phyloP scores from a whole-genome alignment of 2,797 vertebrate genomes.

The Acropternis orthonyx region DNA sequence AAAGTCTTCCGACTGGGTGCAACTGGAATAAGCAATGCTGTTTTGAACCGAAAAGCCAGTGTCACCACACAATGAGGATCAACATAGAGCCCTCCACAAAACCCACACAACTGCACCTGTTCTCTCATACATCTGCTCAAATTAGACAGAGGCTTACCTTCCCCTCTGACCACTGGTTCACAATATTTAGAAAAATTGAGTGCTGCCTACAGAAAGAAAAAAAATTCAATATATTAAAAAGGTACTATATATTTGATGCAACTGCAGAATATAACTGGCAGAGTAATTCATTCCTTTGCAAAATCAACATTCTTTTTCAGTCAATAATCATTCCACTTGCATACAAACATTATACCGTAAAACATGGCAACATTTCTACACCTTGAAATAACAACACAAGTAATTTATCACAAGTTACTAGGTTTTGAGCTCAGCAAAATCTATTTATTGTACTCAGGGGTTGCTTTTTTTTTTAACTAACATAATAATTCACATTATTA shows the following conservation, averaged over 20 bases:
- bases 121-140: not conserved
- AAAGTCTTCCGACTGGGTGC: not conserved
- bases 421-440: not conserved
- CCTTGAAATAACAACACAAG: not conserved
- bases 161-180: slow-evolving; percentile 89
- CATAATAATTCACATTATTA: not conserved
- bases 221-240: not conserved
- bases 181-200: slow-evolving; percentile 96
- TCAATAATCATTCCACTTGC: not conserved
- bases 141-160: slow-evolving; percentile 80
- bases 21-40: not conserved
- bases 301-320: not conserved
- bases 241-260: not conserved
- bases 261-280: not conserved
- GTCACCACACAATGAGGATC: not conserved
- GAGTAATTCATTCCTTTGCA: not conserved
- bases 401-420: not conserved
- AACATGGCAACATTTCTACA: not conserved
- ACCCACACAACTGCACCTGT: not conserved
- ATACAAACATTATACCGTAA: not conserved
- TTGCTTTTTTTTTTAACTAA: not conserved
- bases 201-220: slow-evolving; percentile 80
- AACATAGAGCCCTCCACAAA: not conserved
- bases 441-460: not conserved
- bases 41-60: not conserved